Evolutionary conservation across 2,113 vertebrate genomes (phyloP).

Genomic region (Apeltes quadracus): DNA sequence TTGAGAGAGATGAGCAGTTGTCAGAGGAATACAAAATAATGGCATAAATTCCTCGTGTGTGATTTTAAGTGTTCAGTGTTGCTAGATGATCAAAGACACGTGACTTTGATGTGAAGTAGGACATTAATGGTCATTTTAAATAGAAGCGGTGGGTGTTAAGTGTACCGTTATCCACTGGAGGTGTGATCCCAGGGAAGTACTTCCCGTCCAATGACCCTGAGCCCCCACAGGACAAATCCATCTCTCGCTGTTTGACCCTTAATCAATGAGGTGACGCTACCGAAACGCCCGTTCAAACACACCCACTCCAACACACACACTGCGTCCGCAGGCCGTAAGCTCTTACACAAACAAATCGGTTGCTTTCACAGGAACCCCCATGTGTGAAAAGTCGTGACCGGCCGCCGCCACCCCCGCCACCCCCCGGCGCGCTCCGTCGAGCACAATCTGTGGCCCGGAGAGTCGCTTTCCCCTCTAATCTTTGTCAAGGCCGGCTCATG

Average conservation of each 20-base stretch:
- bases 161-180: no score
- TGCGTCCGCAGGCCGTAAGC: neutral
- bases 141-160: no score
- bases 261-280: neutral
- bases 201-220: no score
- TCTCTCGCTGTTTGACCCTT: neutral
- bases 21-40: neutral
- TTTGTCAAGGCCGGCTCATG: neutral
- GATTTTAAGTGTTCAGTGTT: neutral
- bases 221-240: no score
- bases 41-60: no score
- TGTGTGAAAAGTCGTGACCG: constrained; percentile 22
- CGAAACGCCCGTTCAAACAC: neutral
- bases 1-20: neutral
- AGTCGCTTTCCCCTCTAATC: constrained; percentile 4
- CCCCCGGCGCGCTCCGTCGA: constrained; percentile 3
- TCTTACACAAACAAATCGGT: constrained; percentile 6
- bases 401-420: no score
- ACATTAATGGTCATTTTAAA: no score
- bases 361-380: constrained; percentile 11
- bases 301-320: neutral
- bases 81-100: no score
- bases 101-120: no score
- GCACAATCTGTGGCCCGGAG: neutral
- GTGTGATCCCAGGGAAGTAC: no score